These are phyloP conservation scores for Watsonalla cultraria DNA, from an alignment of 2,888 invertebrate species.

Conservation along the genomic window DNA sequence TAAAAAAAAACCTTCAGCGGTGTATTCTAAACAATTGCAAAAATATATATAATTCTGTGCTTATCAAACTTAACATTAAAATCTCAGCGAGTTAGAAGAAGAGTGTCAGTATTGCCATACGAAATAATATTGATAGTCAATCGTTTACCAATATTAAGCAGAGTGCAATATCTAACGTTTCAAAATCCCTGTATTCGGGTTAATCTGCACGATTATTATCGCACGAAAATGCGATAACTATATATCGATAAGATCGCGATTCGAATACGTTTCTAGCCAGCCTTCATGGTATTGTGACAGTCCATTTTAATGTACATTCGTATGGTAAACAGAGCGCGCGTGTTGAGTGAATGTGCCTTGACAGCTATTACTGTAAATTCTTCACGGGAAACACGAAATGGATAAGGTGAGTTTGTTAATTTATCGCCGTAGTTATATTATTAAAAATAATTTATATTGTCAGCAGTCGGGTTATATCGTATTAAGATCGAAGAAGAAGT, in stretches of 20 bases:
- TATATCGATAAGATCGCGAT: background rate
- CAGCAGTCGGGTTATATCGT: too few relatives aligned
- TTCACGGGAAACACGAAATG: conserved; percentile 51
- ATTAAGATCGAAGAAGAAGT: too few relatives aligned
- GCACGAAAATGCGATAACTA: background rate
- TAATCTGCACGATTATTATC: conserved; percentile 4
- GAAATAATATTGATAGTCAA: too few relatives aligned
- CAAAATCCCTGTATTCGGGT: background rate
- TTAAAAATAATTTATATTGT: too few relatives aligned
- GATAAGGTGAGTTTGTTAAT: conserved; percentile 39
- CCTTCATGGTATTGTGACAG: background rate
- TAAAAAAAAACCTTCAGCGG: too few relatives aligned
- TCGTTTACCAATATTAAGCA: background rate
- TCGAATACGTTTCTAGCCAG: background rate
- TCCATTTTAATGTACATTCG: background rate
- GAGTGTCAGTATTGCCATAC: too few relatives aligned
- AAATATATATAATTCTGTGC: too few relatives aligned
- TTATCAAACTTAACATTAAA: too few relatives aligned
- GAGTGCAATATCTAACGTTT: background rate
- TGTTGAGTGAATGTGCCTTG: conserved; percentile 25
- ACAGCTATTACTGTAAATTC: conserved; percentile 37
- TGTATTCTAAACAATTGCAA: too few relatives aligned
- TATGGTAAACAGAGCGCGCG: conserved; percentile 3
- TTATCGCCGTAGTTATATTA: too few relatives aligned
- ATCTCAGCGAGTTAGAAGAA: too few relatives aligned